Conservation (phyloP, 2,888 invertebrate species). For the Nowickia ferox region DNA sequence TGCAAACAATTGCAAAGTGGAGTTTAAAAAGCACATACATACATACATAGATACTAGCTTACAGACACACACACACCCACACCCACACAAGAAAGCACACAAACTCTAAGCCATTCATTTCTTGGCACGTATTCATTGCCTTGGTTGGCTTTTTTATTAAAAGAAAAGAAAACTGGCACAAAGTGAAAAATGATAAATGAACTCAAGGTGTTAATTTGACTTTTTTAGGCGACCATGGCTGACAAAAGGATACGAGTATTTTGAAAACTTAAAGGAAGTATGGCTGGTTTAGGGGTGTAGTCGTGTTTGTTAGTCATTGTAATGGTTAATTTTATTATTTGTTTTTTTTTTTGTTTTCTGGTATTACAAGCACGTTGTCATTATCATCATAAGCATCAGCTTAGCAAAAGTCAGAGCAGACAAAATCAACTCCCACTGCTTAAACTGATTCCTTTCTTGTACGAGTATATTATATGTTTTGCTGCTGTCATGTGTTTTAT, state of each 20-base stretch:
- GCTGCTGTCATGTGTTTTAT: conserved; percentile 5
- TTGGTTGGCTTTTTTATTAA: conserved; percentile 1
- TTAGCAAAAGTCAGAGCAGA: conserved; percentile 54
- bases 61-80: no score
- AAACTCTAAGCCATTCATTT: conserved; percentile 52
- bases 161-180: conserved; percentile 26
- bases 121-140: conserved; percentile 60
- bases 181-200: conserved; percentile 70
- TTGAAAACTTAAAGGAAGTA: conserved; percentile 35
- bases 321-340: conserved; percentile 61
- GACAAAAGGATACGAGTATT: conserved; percentile 59
- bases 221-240: conserved; percentile 51
- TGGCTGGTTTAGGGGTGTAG: conserved; percentile 15
- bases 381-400: conserved; percentile 47
- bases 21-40: conserved; percentile 9
- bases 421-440: conserved; percentile 10
- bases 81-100: background rate
- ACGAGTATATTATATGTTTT: background rate
- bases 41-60: background rate
- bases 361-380: conserved; percentile 68
- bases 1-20: conserved; percentile 54
- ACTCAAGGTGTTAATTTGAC: conserved; percentile 70
- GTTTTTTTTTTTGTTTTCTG: conserved; percentile 11
- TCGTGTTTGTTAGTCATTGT: conserved; percentile 52
- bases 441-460: background rate